Base-by-base conservation (phyloP, 2,888 invertebrate species). In the Sarcophaga variegata region DNA sequence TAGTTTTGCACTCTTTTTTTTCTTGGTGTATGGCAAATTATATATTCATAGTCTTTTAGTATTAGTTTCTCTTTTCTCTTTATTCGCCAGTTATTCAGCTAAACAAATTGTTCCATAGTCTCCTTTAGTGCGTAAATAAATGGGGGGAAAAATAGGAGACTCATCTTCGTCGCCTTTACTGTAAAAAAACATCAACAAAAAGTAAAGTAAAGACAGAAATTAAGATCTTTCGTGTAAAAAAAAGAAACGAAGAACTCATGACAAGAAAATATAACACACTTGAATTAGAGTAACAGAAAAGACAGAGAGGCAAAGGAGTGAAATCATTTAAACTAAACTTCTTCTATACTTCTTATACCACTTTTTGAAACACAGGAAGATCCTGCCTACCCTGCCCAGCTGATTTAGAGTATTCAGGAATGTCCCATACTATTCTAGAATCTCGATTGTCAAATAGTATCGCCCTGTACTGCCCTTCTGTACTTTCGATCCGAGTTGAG, bases 11-110 rank as follows among this genome's bases (percentile, higher is more conserved):
- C 17, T 37, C 17, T 60, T 76, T 69, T 37, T 37, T 17, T 54
- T 54, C 4, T 2, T 14, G 2, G 75, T 77, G 77, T 60, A 69
- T 70, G 66, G 25, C 69, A 69, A 74, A 86, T 86, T 81, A 81
- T 78, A 81, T 83, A 86, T 86, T 86, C 86, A 86, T 83, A 70
- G 83, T 27, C 27, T 74, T 86, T 71, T 76, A 54, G 67, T 83
- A 72, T 54, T 64, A 45, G 74, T 71, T 22, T 22, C 22, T 22
- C 22, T 80, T 37, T 37, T 37, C 8, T 10, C 8, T 37, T 77
- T 86, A 60, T 80, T 86, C 71, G 71, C 17, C 25, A 79, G 71
- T 79, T 76, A 79, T 84, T 76, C 69, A 81, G 85, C 79, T 62
- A 79, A 82, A 87, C 72, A 82, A 83, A 77, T 75, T 81, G 78